These are phyloP conservation scores for Spodoptera frugiperda DNA, from an alignment of 1,140 invertebrate genomes.

Conservation along the genomic window DNA sequence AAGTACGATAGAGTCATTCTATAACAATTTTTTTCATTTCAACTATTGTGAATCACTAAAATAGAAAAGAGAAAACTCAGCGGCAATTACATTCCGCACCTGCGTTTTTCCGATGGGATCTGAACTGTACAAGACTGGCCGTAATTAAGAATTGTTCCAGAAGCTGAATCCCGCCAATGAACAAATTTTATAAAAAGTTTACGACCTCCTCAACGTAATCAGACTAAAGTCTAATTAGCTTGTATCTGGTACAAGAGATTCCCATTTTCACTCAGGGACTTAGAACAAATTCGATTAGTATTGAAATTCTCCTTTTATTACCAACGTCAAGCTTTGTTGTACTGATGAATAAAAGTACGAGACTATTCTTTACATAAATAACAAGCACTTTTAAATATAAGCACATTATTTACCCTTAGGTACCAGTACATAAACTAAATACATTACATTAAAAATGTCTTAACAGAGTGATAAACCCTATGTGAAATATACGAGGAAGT, in stretches of 20 bases:
- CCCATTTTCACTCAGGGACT: background rate
- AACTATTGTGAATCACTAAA: background rate
- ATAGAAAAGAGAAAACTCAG: background rate
- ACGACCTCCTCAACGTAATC: background rate
- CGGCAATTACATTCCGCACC: slow-evolving; percentile 11
- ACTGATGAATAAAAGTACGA: no score
- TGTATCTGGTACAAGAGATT: background rate
- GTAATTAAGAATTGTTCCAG: slow-evolving; percentile 9
- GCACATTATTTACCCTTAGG: no score
- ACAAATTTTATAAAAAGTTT: slow-evolving; percentile 1
- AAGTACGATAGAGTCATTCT: background rate
- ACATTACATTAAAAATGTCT: no score
- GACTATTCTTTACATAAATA: no score
- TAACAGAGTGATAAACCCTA: no score
- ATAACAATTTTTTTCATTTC: background rate
- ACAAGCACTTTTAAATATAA: no score
- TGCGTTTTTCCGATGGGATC: slow-evolving; percentile 6
- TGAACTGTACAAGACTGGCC: slow-evolving; percentile 5
- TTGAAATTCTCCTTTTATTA: background rate
- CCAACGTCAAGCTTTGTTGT: background rate
- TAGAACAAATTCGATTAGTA: no score
- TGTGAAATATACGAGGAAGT: no score
- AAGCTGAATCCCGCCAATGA: background rate
- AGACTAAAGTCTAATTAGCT: background rate
- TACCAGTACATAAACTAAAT: no score